phyloP scores from a whole-genome alignment of 2,797 vertebrate genomes.

The Pseudocheirus occidentalis region DNA sequence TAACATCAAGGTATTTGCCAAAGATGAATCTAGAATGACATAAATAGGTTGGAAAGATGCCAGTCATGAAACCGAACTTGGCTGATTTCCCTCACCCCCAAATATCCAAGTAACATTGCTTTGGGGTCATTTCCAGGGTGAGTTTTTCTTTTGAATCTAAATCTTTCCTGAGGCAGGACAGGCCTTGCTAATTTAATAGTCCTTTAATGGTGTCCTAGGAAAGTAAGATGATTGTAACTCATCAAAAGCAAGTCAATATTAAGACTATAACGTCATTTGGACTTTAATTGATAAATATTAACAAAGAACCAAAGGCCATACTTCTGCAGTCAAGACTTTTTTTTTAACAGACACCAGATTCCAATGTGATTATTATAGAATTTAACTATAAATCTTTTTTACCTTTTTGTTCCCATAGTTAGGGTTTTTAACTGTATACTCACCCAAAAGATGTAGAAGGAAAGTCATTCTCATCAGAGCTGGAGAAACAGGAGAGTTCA shows the following conservation, averaged over 20 bases:
- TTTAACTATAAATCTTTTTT: neutral
- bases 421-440: slow-evolving; percentile 26
- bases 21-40: slow-evolving; percentile 55
- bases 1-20: slow-evolving; percentile 62
- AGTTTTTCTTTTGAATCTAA: slow-evolving; percentile 63
- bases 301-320: slow-evolving; percentile 41
- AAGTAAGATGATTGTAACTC: slow-evolving; percentile 52
- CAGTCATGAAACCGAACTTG: slow-evolving; percentile 62
- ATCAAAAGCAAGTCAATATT: slow-evolving; percentile 64
- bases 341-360: slow-evolving; percentile 19
- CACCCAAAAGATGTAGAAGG: slow-evolving; percentile 1
- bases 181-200: slow-evolving; percentile 46
- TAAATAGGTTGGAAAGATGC: slow-evolving; percentile 71
- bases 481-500: neutral
- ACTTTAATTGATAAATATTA: slow-evolving; percentile 50
- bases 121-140: slow-evolving; percentile 60
- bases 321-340: slow-evolving; percentile 41
- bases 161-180: slow-evolving; percentile 41
- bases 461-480: slow-evolving; percentile 27
- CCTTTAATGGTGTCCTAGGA: slow-evolving; percentile 40
- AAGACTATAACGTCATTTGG: slow-evolving; percentile 59
- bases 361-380: neutral
- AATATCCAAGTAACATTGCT: slow-evolving; percentile 48
- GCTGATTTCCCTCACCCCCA: slow-evolving; percentile 16
- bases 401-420: slow-evolving; percentile 6